Base-by-base conservation (phyloP, 2,888 invertebrate genomes). In the Odontomyia ornata region DNA sequence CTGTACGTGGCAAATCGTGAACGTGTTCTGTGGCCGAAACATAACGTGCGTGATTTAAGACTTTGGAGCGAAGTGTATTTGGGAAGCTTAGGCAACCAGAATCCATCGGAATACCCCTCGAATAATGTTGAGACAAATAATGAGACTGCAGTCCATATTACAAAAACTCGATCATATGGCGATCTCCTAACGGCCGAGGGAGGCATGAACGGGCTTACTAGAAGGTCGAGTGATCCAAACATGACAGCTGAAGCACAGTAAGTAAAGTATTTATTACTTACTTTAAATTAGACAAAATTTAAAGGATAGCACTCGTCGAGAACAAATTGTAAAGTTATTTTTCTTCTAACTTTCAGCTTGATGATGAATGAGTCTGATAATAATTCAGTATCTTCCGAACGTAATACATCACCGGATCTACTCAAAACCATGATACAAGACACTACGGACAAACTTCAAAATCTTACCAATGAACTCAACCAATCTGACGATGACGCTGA, bases 11-110 rank as follows among this genome's bases (percentile, higher is more conserved):
- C 89, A 64, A 86, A 85, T 81, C 84, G 83, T 80, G 87, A 87
- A 80, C 84, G 84, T 82, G 94, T 95, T 82, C 88, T 97, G 81
- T 95, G 94, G 92, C 95, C 96, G 75, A 93, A 93, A 81, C 94
- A 91, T 86, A 93, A 94, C 84, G 92, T 96, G 76, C 91, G 96
- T 77, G 93, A 94, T 83, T 89, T 97, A 84, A 89, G 89, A 77
- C 89, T 97, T 81, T 98, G 97, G 97, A 89, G 91, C 80, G 93
- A 93, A 81, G 91, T 97, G 80, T 97, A 96, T 88, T 89, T 94
- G 82, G 93, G 93, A 69, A 86, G 86, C 79, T 83, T 87, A 80
- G 86, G 86, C 43, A 87, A 87, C 81, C 87, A 88, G 81, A 88
- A 88, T 79, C 82, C 82, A 43, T 85, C 84, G 76, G 86, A 87